A percentile compares a stretch with the other conserved stretches of the same genome.
phyloP scores from a whole-genome alignment of 2,888 invertebrate genomes.

The Eupithecia subumbrata region DNA sequence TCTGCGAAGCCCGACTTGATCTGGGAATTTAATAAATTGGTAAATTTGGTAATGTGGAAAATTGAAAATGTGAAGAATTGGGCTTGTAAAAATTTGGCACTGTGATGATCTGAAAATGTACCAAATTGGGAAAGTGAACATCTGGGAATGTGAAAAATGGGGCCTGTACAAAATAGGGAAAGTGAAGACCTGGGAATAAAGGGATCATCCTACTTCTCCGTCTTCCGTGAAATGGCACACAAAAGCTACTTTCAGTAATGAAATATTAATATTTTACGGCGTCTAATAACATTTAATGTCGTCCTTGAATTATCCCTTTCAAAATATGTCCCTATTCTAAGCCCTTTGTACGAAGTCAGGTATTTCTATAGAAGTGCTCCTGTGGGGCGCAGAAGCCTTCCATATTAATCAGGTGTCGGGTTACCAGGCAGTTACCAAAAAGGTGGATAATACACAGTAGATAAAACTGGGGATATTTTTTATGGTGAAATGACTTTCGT shows the following conservation, averaged over 20 bases:
- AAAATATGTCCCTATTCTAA: constrained; percentile 20
- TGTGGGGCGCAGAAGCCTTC: constrained; percentile 33
- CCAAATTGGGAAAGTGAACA: too few relatives aligned
- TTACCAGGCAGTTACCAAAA: constrained; percentile 8
- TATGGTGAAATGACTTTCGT: neutral
- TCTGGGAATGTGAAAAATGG: too few relatives aligned
- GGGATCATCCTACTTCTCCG: neutral
- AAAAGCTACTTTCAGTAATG: neutral
- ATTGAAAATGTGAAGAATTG: too few relatives aligned
- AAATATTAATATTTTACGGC: constrained; percentile 3
- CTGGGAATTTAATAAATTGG: too few relatives aligned
- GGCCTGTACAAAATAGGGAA: too few relatives aligned
- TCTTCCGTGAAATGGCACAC: neutral
- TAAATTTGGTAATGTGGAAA: too few relatives aligned
- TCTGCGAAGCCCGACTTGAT: neutral
- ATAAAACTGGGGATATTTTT: neutral
- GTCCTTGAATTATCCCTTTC: constrained; percentile 19
- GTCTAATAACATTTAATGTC: neutral
- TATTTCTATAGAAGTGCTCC: constrained; percentile 23
- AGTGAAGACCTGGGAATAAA: too few relatives aligned
- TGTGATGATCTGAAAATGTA: too few relatives aligned
- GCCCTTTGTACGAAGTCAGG: constrained; percentile 15
- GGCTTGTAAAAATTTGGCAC: too few relatives aligned
- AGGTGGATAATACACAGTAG: neutral
- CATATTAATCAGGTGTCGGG: constrained; percentile 33